Evolutionary conservation across 2,797 vertebrate genomes (phyloP).

Genomic region (Heliangelus exortis): DNA sequence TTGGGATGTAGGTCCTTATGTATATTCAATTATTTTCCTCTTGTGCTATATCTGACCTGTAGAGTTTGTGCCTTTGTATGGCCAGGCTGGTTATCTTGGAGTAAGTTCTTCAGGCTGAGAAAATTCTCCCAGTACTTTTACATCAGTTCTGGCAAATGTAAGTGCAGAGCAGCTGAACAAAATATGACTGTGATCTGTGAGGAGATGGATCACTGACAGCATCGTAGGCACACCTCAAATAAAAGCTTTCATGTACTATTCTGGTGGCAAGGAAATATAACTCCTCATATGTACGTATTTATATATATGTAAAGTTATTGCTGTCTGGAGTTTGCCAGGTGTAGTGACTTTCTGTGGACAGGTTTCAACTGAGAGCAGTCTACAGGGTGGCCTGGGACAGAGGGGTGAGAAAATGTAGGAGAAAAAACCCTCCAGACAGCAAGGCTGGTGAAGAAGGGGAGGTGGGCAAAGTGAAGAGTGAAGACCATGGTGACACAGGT

Average conservation of each 20-base stretch:
- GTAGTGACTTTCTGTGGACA: neutral
- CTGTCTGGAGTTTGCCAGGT: neutral
- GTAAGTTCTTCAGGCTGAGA: neutral
- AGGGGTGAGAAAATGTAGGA: no score
- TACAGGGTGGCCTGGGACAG: neutral
- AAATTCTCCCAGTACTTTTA: neutral
- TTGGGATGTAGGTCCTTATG: neutral
- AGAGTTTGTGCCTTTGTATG: neutral
- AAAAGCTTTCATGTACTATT: neutral
- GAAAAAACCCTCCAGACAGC: neutral
- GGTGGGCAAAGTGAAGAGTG: neutral
- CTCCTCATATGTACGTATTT: neutral
- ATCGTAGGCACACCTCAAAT: neutral
- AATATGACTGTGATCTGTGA: neutral
- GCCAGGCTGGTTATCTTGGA: neutral
- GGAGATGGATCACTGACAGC: neutral
- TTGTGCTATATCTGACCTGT: neutral
- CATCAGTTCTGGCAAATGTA: neutral
- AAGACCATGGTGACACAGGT: rapidly evolving
- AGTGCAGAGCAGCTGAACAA: neutral
- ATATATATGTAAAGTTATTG: neutral
- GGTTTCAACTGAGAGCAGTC: neutral
- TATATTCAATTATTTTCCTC: neutral
- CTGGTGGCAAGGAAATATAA: neutral
- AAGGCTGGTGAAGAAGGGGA: neutral